Evolutionary conservation across 2,113 vertebrate genomes (phyloP).

Genomic region (Tyrannus savana): DNA sequence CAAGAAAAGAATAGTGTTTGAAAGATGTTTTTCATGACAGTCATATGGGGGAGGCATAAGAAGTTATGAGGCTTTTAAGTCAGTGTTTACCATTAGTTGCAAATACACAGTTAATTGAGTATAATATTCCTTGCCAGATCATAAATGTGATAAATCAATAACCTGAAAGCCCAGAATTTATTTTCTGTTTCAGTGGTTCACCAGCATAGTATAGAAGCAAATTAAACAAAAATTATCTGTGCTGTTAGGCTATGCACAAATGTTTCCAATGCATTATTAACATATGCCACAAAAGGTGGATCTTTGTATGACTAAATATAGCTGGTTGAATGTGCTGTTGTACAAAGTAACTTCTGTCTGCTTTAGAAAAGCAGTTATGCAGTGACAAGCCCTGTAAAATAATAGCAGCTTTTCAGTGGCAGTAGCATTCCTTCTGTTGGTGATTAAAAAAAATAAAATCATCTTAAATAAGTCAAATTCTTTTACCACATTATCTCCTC

Average conservation of each 20-base stretch:
- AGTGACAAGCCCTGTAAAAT: background rate
- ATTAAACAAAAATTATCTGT: slow-evolving; percentile 52
- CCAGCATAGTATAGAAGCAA: slow-evolving; percentile 5
- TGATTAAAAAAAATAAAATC: background rate
- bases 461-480: background rate
- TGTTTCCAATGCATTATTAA: slow-evolving; percentile 63
- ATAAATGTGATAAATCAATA: slow-evolving; percentile 54
- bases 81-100: slow-evolving; percentile 53
- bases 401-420: background rate
- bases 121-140: slow-evolving; percentile 28
- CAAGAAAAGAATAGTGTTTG: background rate
- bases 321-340: slow-evolving; percentile 29
- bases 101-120: slow-evolving; percentile 53
- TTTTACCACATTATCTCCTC: background rate
- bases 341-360: background rate
- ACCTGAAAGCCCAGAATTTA: background rate
- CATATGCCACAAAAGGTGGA: slow-evolving; percentile 33
- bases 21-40: background rate
- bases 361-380: slow-evolving; percentile 28
- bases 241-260: slow-evolving; percentile 27
- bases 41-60: background rate
- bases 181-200: slow-evolving; percentile 38
- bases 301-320: slow-evolving; percentile 4
- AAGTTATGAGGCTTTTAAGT: slow-evolving; percentile 26
- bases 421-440: slow-evolving; percentile 1